Evolutionary conservation across 1,140 invertebrate species (phyloP), one percentile per base, ranked within the genome.

Genomic region (Matsumurasca onukii): DNA sequence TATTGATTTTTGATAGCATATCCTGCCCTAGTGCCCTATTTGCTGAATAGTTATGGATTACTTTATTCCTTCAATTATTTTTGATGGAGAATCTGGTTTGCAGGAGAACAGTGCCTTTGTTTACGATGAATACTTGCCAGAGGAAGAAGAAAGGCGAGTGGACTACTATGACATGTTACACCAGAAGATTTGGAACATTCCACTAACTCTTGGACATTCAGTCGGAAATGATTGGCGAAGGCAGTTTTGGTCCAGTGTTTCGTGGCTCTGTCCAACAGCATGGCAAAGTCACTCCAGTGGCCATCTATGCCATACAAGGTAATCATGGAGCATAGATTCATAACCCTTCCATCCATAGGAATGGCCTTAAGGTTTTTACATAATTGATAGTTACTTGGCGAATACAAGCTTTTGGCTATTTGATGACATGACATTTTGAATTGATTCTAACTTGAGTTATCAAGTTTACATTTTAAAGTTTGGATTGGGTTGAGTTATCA

Each of bases 121-220:
- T 77, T 89, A 90, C 72, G 83, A 86, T 71, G 86, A 86, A 0
- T 91, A 90, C 73, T 82, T 92, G 22, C 84, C 88, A 24, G 91
- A 92, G 71, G 89, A 89, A 71, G 86, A 91, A 62, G 80, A 83
- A 51, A 85, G 87, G 73, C 81, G 83, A 70, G 80, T 84, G 1
- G 88, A 89, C 76, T 84, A 90, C 73, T 90, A 89, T 78, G 86
- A 89, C 69, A 88, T 86, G 73, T 80, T 94, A 45, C 91, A 90
- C 76, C 82, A 86, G 67, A 88, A 89, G 75, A 79, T 90, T 0
- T 89, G 88, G 84, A 88, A 85, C 68, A 87, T 93, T 77, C 88
- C 91, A 0, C 83, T 85, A 55, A 89, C 86, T 75, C 57, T 76
- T 93, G 51, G 86, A 86, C 30, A 81, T 91, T 22, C 87, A 90